These are phyloP conservation scores for Fabriciana adippe DNA, from an alignment of 2,888 invertebrate species.

Conservation along the genomic window DNA sequence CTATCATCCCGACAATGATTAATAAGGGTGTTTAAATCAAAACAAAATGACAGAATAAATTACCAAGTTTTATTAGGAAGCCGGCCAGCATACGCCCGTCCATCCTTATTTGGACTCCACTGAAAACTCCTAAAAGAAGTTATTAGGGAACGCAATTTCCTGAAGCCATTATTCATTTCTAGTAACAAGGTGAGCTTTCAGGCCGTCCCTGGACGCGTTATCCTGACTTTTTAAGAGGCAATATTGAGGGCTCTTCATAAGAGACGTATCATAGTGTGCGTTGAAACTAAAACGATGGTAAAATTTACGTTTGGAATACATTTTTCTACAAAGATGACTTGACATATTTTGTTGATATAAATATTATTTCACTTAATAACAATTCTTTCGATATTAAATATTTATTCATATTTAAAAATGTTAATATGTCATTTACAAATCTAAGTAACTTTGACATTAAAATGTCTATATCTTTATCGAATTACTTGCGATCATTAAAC, in stretches of 20 bases:
- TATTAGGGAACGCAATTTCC: slow-evolving; percentile 74
- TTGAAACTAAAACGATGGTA: slow-evolving; percentile 13
- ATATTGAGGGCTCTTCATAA: slow-evolving; percentile 35
- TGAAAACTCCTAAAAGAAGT: slow-evolving; percentile 68
- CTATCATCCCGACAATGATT: slow-evolving; percentile 38
- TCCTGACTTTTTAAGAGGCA: slow-evolving; percentile 31
- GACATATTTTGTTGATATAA: neutral
- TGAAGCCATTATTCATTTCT: slow-evolving; percentile 74
- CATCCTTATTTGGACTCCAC: slow-evolving; percentile 63
- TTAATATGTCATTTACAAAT: too few species aligned
- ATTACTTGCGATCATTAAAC: slow-evolving; percentile 10
- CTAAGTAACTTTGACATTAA: neutral
- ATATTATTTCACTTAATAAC: slow-evolving; percentile 5
- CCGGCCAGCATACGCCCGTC: slow-evolving; percentile 43
- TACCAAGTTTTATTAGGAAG: slow-evolving; percentile 60
- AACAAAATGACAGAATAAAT: slow-evolving; percentile 59
- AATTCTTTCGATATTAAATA: neutral
- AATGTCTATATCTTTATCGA: slow-evolving; percentile 2
- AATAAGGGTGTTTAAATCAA: slow-evolving; percentile 49
- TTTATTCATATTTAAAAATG: too few species aligned
- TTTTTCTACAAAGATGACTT: too few species aligned
- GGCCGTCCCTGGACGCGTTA: slow-evolving; percentile 33
- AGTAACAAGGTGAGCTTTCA: slow-evolving; percentile 53
- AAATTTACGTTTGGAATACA: too few species aligned
- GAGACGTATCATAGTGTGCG: slow-evolving; percentile 22